Conservation (phyloP, 1,140 invertebrate species). For the Fopius arisanus region DNA sequence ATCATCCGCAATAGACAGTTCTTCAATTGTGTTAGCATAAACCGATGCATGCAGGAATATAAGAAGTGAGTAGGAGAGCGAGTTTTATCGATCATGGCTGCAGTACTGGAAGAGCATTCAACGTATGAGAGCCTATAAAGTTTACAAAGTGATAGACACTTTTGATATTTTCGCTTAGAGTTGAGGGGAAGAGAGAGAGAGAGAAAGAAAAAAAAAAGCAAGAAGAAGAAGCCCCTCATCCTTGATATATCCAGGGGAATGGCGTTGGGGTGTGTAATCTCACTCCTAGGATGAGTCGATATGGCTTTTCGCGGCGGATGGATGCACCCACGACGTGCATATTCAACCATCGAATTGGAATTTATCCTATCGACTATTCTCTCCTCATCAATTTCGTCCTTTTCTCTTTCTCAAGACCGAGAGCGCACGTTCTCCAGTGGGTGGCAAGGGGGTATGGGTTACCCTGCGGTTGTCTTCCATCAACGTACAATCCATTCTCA, state of each 20-base stretch:
- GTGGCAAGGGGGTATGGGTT: neutral
- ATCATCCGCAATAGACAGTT: neutral
- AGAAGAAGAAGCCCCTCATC: neutral
- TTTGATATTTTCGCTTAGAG: neutral
- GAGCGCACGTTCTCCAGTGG: neutral
- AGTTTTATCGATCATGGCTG: neutral
- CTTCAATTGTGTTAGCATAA: neutral
- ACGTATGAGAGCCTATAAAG: neutral
- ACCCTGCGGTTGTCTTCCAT: neutral
- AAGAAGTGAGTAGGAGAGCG: neutral
- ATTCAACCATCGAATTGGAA: conserved; percentile 28
- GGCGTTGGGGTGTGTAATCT: conserved; percentile 18
- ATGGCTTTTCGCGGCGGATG: conserved; percentile 19
- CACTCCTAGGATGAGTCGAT: conserved; percentile 22
- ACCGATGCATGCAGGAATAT: neutral
- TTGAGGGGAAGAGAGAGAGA: too few relatives aligned
- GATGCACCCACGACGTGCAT: conserved; percentile 14
- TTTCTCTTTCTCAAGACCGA: neutral
- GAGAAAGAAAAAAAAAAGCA: neutral
- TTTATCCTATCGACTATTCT: conserved; percentile 31
- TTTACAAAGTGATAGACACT: conserved; percentile 5
- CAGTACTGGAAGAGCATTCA: neutral
- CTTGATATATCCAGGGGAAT: neutral
- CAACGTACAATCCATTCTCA: neutral
- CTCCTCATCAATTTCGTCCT: conserved; percentile 27